Percentiles rank a stretch among this genome's conserved stretches.
These are phyloP conservation scores for Drosophila lutescens DNA, from an alignment of 2,888 invertebrate genomes.

Conservation along the genomic window DNA sequence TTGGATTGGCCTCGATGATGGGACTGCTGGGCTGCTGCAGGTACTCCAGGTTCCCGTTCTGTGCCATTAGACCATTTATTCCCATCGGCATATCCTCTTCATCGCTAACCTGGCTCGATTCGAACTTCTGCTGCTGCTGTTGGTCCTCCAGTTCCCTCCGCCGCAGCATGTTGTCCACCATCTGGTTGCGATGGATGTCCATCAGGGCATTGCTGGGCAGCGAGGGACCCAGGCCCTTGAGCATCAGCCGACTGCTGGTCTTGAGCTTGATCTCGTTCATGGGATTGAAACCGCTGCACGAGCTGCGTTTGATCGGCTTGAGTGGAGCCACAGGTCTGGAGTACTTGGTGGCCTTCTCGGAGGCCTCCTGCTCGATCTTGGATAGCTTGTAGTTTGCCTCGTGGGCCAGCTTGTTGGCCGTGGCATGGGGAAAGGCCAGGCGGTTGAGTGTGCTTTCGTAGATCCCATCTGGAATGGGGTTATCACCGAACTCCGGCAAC, in stretches of 20 bases:
- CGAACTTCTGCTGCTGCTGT: conserved; percentile 20
- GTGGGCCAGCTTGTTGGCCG: conserved; percentile 81
- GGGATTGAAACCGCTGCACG: conserved; percentile 64
- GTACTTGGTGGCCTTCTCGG: conserved; percentile 52
- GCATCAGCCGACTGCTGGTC: conserved; percentile 80
- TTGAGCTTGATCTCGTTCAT: conserved; percentile 81
- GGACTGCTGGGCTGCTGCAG: background rate
- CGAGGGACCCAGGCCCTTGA: conserved; percentile 78
- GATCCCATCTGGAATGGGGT: conserved; percentile 43
- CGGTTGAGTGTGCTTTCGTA: conserved; percentile 63
- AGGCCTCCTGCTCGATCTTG: conserved; percentile 82
- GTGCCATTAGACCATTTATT: background rate
- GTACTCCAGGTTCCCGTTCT: background rate
- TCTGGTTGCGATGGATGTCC: conserved; percentile 51
- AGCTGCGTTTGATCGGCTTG: conserved; percentile 46
- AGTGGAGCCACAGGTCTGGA: background rate
- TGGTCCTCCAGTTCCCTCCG: conserved; percentile 46
- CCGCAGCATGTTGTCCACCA: conserved; percentile 59
- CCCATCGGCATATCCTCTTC: conserved; percentile 3
- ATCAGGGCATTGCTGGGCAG: conserved; percentile 78
- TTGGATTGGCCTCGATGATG: background rate
- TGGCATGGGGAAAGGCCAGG: conserved; percentile 31
- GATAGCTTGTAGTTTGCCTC: conserved; percentile 84
- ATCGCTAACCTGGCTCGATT: background rate
- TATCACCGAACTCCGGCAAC: conserved; percentile 17